Conservation (phyloP, 2,113 vertebrate genomes). For the Psittacula cyanocephala region DNA sequence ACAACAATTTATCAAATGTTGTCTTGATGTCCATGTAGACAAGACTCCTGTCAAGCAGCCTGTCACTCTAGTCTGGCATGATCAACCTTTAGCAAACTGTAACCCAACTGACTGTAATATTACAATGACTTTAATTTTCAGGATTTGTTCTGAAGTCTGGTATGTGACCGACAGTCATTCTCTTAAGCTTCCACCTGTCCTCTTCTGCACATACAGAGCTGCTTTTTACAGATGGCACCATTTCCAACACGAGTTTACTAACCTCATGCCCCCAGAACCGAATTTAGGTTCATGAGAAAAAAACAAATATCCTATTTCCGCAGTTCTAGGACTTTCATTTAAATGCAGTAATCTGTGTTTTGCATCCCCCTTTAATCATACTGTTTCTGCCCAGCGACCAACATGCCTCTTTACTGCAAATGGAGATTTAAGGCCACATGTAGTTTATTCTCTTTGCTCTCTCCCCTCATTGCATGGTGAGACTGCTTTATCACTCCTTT, state of each 20-base stretch:
- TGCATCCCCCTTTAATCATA: background rate
- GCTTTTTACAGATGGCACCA: background rate
- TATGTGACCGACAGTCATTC: fast-evolving
- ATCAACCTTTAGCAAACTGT: background rate
- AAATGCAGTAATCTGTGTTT: background rate
- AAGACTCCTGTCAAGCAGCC: background rate
- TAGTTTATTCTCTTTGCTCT: background rate
- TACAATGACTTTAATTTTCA: background rate
- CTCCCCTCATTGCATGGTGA: fast-evolving
- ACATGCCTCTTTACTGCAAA: fast-evolving
- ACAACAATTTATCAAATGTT: background rate
- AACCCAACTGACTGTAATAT: background rate
- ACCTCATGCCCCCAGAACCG: background rate
- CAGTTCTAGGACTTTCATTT: background rate
- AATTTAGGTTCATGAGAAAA: background rate
- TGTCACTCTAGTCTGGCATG: background rate
- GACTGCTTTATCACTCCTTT: background rate
- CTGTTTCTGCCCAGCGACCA: background rate
- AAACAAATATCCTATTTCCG: fast-evolving
- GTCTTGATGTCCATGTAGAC: background rate
- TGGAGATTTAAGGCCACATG: background rate
- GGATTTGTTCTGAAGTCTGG: background rate
- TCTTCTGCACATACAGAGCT: background rate
- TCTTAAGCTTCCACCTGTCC: background rate
- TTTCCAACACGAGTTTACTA: background rate